A percentile compares a stretch with the other conserved stretches of the same genome.
Evolutionary conservation across 2,113 vertebrate genomes (phyloP).

Genomic region (Apodemus sylvaticus): DNA sequence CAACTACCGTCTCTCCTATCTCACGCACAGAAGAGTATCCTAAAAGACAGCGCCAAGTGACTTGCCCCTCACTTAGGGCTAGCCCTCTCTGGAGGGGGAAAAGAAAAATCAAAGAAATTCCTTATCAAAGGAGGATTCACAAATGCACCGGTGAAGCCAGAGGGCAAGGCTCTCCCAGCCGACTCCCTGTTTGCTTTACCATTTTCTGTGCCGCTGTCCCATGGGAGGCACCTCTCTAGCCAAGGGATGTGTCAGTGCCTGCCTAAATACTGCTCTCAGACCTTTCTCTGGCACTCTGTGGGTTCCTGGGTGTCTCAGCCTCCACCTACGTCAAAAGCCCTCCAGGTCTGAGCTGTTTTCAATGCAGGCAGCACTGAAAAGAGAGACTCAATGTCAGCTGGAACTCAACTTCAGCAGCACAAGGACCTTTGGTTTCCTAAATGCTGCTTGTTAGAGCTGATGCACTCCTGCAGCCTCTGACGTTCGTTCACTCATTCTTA

Average conservation of each 20-base stretch:
- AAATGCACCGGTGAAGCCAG: neutral
- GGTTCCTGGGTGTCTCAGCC: slow-evolving; percentile 81
- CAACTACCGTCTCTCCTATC: neutral
- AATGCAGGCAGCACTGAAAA: slow-evolving; percentile 80
- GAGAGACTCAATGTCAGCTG: slow-evolving; percentile 20
- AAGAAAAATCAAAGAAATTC: neutral
- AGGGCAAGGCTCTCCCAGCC: slow-evolving; percentile 14
- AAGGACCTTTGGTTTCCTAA: neutral
- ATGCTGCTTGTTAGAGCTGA: neutral
- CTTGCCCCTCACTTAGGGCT: neutral
- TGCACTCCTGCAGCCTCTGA: neutral
- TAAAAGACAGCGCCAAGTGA: neutral
- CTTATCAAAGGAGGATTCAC: slow-evolving; percentile 40
- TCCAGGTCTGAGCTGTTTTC: slow-evolving; percentile 77
- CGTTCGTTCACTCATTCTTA: neutral
- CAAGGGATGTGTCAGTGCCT: slow-evolving; percentile 86
- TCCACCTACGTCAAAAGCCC: slow-evolving; percentile 85
- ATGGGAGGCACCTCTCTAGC: slow-evolving; percentile 75
- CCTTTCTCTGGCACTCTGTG: slow-evolving; percentile 76
- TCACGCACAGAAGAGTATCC: neutral
- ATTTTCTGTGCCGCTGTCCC: slow-evolving; percentile 83
- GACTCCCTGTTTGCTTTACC: slow-evolving; percentile 80
- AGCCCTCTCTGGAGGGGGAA: neutral
- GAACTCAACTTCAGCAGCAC: slow-evolving; percentile 73
- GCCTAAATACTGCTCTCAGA: slow-evolving; percentile 80